Evolutionary conservation across 2,797 vertebrate genomes (phyloP).

Genomic region (Ctenochaetus hawaiiensis): DNA sequence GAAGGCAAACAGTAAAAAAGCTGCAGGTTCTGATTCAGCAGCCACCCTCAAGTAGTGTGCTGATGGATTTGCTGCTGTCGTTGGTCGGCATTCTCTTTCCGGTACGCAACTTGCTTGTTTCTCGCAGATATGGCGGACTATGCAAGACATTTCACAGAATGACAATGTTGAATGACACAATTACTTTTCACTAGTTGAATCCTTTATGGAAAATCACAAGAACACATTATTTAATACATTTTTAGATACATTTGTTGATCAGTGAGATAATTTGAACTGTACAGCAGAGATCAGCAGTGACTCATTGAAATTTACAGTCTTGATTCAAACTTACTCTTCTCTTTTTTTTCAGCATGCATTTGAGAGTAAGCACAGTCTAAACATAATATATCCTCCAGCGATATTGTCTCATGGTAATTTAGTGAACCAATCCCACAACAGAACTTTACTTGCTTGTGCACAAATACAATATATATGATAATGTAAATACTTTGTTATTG

Average conservation of each 20-base stretch:
- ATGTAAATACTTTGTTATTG: background rate
- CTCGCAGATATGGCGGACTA: no score
- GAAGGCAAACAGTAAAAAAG: background rate
- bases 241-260: background rate
- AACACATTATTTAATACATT: background rate
- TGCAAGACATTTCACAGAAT: background rate
- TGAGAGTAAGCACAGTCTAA: background rate
- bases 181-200: no score
- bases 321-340: background rate
- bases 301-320: background rate
- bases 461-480: constrained; percentile 25
- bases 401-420: background rate
- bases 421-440: constrained; percentile 1
- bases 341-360: background rate
- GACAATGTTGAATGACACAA: background rate
- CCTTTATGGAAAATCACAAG: background rate
- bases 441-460: background rate
- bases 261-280: background rate
- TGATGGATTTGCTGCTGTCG: background rate
- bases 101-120: no score
- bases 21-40: background rate
- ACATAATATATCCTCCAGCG: constrained; percentile 13
- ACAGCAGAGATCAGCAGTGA: background rate
- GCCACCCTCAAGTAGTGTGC: background rate
- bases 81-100: no score